Evolutionary conservation across 64 coral and sea anemone species (phyloP).

Genomic region (Montipora sp.): DNA sequence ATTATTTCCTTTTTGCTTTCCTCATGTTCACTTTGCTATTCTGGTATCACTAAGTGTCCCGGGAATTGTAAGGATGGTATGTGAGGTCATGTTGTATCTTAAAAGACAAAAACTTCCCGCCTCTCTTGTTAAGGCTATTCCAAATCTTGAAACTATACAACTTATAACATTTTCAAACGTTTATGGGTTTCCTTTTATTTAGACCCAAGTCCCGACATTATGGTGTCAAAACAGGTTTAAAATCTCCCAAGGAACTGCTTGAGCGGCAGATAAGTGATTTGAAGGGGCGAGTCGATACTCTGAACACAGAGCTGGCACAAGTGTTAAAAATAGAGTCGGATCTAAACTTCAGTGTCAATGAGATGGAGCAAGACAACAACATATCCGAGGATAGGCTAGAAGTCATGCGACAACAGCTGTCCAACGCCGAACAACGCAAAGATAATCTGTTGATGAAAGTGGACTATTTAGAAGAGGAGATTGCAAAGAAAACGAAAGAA

Average conservation of each 20-base stretch:
- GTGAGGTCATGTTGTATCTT: too few relatives aligned
- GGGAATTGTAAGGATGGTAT: too few relatives aligned
- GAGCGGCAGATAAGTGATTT: constrained; percentile 76
- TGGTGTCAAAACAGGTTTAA: constrained; percentile 29
- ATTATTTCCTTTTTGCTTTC: too few relatives aligned
- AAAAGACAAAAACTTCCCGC: too few relatives aligned
- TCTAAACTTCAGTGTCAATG: constrained; percentile 59
- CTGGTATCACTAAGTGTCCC: too few relatives aligned
- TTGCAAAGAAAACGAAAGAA: constrained; percentile 71
- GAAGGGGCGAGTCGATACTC: constrained; percentile 67
- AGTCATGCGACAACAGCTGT: constrained; percentile 66
- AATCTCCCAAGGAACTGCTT: constrained; percentile 87
- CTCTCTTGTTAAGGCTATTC: too few relatives aligned
- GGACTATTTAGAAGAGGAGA: constrained; percentile 83
- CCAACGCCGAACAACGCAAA: constrained; percentile 72
- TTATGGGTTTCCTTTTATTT: not conserved
- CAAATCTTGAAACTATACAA: too few relatives aligned
- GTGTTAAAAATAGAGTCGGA: constrained; percentile 82
- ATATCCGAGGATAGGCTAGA: constrained; percentile 69
- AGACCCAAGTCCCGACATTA: constrained; percentile 28
- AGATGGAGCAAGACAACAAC: constrained; percentile 69
- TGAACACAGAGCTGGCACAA: constrained; percentile 80
- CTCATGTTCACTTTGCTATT: too few relatives aligned
- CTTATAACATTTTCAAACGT: too few relatives aligned
- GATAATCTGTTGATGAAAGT: constrained; percentile 76